Evolutionary conservation across 2,888 invertebrate species (phyloP), one percentile per base, ranked within the genome.

Genomic region (Aelia acuminata): DNA sequence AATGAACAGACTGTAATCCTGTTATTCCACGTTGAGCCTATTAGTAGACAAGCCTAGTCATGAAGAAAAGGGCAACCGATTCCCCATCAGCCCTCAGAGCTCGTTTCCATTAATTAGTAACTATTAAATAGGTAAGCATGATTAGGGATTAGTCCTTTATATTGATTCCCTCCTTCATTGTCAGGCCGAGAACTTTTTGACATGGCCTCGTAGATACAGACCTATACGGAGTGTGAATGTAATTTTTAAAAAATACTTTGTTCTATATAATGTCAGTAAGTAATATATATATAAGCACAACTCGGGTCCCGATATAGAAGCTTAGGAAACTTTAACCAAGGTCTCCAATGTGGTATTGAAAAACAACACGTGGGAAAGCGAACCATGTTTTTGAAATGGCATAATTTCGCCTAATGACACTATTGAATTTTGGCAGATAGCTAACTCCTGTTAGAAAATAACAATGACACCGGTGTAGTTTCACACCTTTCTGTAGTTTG

Each of bases 81-180:
- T 63, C 18, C 63, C 63, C 63, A 63, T 63, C 63, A 70, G 35
- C 31, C 35, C 63, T 57, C 35, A 70, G 11, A 70, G 63, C 63
- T 70, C 63, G 63, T 70, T 70, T 70, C 63, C 63, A 70, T 70
- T 70, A 70, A 70, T 70, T 70, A 70, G 31, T 35, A 70, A n/a
- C n/a, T n/a, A n/a, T n/a, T n/a, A n/a, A n/a, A n/a, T n/a, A n/a
- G n/a, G n/a, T n/a, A n/a, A n/a, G n/a, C n/a, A n/a, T n/a, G n/a
- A n/a, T n/a, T n/a, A n/a, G n/a, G n/a, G n/a, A n/a, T n/a, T n/a
- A n/a, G n/a, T n/a, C n/a, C n/a, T n/a, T n/a, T n/a, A n/a, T n/a
- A n/a, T n/a, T n/a, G n/a, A n/a, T n/a, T n/a, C n/a, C n/a, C n/a
- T n/a, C n/a, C n/a, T n/a, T n/a, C n/a, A n/a, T n/a, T n/a, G n/a